Evolutionary conservation across 2,888 invertebrate species (phyloP).

Genomic region (Hirtodrosophila trivittata): DNA sequence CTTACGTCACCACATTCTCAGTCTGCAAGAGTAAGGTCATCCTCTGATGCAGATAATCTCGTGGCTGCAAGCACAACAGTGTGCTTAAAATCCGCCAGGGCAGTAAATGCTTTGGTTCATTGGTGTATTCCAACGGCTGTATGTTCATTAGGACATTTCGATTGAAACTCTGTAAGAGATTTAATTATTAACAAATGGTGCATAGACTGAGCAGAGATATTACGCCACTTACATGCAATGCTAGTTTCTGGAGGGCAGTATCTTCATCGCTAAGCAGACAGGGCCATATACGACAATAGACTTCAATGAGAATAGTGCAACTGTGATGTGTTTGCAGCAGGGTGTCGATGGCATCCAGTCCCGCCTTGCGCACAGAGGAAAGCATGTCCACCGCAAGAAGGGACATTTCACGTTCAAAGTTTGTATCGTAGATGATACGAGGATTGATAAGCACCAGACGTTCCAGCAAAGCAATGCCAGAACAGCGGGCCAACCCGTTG

Average conservation of each 20-base stretch:
- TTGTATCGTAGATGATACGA: slow-evolving; percentile 81
- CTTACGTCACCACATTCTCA: slow-evolving; percentile 56
- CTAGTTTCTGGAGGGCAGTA: slow-evolving; percentile 74
- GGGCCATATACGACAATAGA: slow-evolving; percentile 82
- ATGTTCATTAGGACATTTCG: slow-evolving; percentile 80
- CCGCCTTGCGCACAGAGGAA: slow-evolving; percentile 79
- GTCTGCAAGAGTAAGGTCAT: slow-evolving; percentile 70
- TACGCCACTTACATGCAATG: slow-evolving; percentile 76
- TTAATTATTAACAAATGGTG: neutral
- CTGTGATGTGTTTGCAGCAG: slow-evolving; percentile 78
- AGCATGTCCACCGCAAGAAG: slow-evolving; percentile 73
- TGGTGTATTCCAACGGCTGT: slow-evolving; percentile 80
- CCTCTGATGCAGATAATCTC: slow-evolving; percentile 79
- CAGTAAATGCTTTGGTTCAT: slow-evolving; percentile 81
- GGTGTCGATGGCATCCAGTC: slow-evolving; percentile 75
- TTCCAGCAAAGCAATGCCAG: slow-evolving; percentile 80
- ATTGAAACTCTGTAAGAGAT: slow-evolving; percentile 78
- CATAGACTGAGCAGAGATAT: too few relatives aligned
- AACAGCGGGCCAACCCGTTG: slow-evolving; percentile 75
- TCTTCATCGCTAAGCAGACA: slow-evolving; percentile 81
- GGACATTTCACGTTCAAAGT: slow-evolving; percentile 80
- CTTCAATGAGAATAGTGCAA: slow-evolving; percentile 81
- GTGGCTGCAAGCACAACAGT: slow-evolving; percentile 74
- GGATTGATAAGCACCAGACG: slow-evolving; percentile 78
- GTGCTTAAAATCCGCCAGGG: slow-evolving; percentile 82